Conservation (phyloP, 2,797 vertebrate genomes). For the Rhabdophis nuchalis region DNA sequence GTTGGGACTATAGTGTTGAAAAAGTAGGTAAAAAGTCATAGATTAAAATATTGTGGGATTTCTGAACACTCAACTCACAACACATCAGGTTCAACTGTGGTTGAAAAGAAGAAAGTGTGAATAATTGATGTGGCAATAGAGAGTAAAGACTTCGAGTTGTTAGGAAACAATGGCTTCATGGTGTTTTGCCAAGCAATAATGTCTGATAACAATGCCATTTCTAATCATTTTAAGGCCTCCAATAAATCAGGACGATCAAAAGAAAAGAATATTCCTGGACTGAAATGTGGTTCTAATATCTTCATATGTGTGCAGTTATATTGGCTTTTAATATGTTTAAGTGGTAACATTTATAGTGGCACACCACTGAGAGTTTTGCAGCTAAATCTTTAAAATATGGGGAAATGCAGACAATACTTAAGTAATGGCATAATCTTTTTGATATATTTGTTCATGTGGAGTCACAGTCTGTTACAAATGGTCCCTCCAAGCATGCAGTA, state of each 20-base stretch:
- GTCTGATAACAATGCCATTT: slow-evolving; percentile 13
- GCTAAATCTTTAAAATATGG: slow-evolving; percentile 16
- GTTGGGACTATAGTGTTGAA: too few species aligned
- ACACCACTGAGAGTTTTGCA: neutral
- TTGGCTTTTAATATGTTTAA: neutral
- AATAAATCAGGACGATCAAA: slow-evolving; percentile 35
- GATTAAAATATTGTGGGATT: too few species aligned
- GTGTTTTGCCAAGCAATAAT: slow-evolving; percentile 35
- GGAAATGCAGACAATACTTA: slow-evolving; percentile 28
- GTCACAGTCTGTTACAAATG: slow-evolving; percentile 16
- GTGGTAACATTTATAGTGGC: neutral
- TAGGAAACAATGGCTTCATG: slow-evolving; percentile 13
- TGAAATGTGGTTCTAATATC: neutral
- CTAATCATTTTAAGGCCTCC: neutral
- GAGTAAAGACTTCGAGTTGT: neutral
- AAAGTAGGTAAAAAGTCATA: too few species aligned
- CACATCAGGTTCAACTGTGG: too few species aligned
- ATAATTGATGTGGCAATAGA: too few species aligned
- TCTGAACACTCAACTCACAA: too few species aligned
- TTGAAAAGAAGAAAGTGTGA: too few species aligned
- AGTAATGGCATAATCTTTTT: slow-evolving; percentile 32
- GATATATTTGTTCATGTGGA: slow-evolving; percentile 18
- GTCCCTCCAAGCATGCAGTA: neutral
- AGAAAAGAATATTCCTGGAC: slow-evolving; percentile 26
- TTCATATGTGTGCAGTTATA: accelerated